A percentile compares a stretch with the other conserved stretches of the same genome.
Evolutionary conservation across 2,888 invertebrate species (phyloP).

Genomic region (Cyrtodaria siliqua): DNA sequence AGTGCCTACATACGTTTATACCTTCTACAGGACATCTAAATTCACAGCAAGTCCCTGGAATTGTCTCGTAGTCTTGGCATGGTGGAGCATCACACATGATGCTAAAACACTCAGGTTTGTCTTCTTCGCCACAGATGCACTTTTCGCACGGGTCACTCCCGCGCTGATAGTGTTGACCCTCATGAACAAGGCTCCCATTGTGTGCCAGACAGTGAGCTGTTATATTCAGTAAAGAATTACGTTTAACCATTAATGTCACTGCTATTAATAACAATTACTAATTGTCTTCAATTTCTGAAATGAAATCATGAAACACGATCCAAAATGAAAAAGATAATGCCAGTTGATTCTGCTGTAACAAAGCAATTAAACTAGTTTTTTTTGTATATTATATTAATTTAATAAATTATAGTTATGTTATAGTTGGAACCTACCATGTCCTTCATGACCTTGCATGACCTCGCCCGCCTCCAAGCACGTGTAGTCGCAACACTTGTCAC

Average conservation of each 20-base stretch:
- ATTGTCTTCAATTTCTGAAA: no score
- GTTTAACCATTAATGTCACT: no score
- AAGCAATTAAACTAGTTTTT: no score
- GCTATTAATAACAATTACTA: no score
- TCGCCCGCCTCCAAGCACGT: background rate
- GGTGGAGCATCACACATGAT: slow-evolving; percentile 2
- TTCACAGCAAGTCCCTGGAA: slow-evolving; percentile 38
- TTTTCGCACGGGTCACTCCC: slow-evolving; percentile 16
- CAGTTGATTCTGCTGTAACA: no score
- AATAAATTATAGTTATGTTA: no score
- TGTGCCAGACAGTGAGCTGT: slow-evolving; percentile 2
- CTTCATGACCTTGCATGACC: no score
- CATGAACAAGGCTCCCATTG: slow-evolving; percentile 8
- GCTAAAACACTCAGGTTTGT: background rate
- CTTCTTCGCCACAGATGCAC: slow-evolving; percentile 2
- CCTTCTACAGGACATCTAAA: slow-evolving; percentile 17
- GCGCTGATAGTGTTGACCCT: background rate
- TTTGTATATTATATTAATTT: no score
- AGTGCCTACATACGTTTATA: no score
- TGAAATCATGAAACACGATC: no score
- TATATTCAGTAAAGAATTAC: background rate
- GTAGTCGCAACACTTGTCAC: slow-evolving; percentile 15
- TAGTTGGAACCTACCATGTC: no score
- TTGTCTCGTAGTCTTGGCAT: slow-evolving; percentile 14
- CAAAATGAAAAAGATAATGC: no score